A percentile compares a stretch with the other conserved stretches of the same genome.
Conservation (phyloP, 35 echinoderm and acorn worm species). For the Hemicentrotus pulcherrimus region DNA sequence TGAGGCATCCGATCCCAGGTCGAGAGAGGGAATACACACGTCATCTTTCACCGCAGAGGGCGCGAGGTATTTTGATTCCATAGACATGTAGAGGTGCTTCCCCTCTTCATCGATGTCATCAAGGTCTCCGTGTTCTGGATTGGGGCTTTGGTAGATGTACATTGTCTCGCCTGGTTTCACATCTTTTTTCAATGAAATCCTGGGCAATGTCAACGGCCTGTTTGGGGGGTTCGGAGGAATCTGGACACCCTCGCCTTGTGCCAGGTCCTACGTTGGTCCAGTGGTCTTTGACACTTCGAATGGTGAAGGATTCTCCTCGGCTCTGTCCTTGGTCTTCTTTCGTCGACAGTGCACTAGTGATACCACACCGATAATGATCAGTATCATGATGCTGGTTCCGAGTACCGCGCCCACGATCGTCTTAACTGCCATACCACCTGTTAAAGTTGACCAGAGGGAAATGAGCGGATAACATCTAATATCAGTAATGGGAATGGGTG, state of each 20-base stretch:
- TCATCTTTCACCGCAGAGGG: background rate
- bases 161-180: background rate
- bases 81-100: background rate
- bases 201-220: background rate
- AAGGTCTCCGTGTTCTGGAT: background rate
- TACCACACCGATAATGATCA: background rate
- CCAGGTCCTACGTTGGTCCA: background rate
- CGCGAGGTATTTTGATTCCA: background rate
- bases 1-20: background rate
- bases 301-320: background rate
- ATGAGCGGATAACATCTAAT: no score
- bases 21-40: background rate
- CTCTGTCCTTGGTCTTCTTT: background rate
- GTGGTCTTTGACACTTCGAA: background rate
- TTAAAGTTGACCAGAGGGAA: no score
- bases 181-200: background rate
- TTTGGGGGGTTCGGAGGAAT: background rate
- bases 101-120: background rate
- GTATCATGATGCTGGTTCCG: background rate
- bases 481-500: no score
- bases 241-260: background rate
- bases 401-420: background rate
- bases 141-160: background rate
- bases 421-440: no score
- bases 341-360: background rate